A percentile compares a stretch with the other conserved stretches of the same genome.
These are phyloP conservation scores for Adela reaumurella DNA, from an alignment of 2,888 invertebrate species.

Conservation along the genomic window DNA sequence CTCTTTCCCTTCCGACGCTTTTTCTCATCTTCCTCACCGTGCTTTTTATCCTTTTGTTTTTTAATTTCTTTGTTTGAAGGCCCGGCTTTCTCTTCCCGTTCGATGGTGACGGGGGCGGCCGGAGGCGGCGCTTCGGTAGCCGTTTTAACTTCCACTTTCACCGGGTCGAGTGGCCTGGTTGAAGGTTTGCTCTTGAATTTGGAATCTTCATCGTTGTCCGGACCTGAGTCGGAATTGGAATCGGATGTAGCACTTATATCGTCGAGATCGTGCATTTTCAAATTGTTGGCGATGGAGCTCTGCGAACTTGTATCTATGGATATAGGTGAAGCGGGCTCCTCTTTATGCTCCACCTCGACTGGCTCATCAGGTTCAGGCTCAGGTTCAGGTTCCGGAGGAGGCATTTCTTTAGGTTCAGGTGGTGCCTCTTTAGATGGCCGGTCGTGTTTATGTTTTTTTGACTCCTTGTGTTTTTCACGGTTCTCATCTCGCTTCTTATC, in stretches of 20 bases:
- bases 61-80: constrained; percentile 36
- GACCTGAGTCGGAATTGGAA: constrained; percentile 36
- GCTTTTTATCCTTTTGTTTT: constrained; percentile 53
- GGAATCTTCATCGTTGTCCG: constrained; percentile 39
- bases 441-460: constrained; percentile 54
- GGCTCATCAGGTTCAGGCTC: no score
- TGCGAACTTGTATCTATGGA: no score
- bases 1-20: constrained; percentile 63
- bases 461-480: constrained; percentile 60
- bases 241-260: constrained; percentile 42
- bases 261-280: constrained; percentile 32
- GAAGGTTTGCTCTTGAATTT: constrained; percentile 29
- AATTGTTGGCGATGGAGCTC: constrained; percentile 47
- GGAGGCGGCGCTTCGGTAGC: constrained; percentile 17
- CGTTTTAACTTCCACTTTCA: constrained; percentile 7
- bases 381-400: constrained; percentile 20
- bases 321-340: no score
- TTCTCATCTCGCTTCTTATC: constrained; percentile 63
- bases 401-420: constrained; percentile 35
- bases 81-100: constrained; percentile 13
- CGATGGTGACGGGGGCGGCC: constrained; percentile 12
- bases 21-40: constrained; percentile 53
- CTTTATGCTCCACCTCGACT: constrained; percentile 6
- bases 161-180: constrained; percentile 5
- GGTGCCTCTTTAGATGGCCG: constrained; percentile 42